These are phyloP conservation scores for Lasioglossum morio DNA, from an alignment of 2,888 invertebrate genomes.

Conservation along the genomic window DNA sequence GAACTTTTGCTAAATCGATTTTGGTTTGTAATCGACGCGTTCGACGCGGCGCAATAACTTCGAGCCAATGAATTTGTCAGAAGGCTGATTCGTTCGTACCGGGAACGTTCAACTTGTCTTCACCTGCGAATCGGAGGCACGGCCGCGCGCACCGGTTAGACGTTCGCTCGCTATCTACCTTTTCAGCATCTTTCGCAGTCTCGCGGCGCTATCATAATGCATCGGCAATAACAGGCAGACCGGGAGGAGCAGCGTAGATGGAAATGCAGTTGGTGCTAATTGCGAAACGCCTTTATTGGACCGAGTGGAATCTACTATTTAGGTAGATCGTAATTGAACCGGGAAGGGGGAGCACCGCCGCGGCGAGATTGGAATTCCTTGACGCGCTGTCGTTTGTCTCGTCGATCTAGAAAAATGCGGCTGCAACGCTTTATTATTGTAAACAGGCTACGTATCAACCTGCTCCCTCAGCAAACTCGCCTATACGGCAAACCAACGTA, in stretches of 20 bases:
- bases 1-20: background rate
- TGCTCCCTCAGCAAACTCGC: too few relatives aligned
- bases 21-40: background rate
- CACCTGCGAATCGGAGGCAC: background rate
- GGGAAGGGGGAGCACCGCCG: slow-evolving; percentile 1
- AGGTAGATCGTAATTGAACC: slow-evolving; percentile 63
- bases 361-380: slow-evolving; percentile 48
- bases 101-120: slow-evolving; percentile 15
- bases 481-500: too few relatives aligned
- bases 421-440: slow-evolving; percentile 34
- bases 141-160: slow-evolving; percentile 16
- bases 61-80: slow-evolving; percentile 11
- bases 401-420: slow-evolving; percentile 18
- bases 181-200: slow-evolving; percentile 49
- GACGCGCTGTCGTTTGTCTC: slow-evolving; percentile 51
- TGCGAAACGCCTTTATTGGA: slow-evolving; percentile 59
- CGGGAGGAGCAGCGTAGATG: slow-evolving; percentile 51
- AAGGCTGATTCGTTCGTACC: background rate
- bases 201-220: slow-evolving; percentile 61
- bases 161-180: slow-evolving; percentile 38
- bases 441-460: background rate
- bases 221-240: slow-evolving; percentile 62
- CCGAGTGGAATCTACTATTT: slow-evolving; percentile 59
- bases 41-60: background rate
- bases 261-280: slow-evolving; percentile 61